Evolutionary conservation across 23 tunicate genomes (phyloP).

Genomic region (Styela clava): DNA sequence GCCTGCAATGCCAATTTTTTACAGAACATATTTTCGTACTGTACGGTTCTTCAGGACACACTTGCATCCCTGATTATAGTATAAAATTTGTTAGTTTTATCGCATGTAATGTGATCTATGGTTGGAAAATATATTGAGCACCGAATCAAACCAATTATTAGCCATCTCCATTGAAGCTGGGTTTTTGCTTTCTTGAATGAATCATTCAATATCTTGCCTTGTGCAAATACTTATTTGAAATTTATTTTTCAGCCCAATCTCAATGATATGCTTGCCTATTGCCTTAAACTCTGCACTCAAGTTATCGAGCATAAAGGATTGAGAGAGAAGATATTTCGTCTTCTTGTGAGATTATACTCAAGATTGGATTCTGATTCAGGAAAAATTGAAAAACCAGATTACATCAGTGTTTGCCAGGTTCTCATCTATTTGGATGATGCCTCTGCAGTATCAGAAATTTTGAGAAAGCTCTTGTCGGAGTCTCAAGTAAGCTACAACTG

Average conservation of each 20-base stretch:
- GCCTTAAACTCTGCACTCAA: conserved; percentile 80
- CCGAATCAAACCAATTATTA: too few relatives aligned
- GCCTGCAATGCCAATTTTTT: background rate
- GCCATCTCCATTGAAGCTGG: too few relatives aligned
- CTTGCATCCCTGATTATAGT: too few relatives aligned
- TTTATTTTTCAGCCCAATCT: conserved; percentile 77
- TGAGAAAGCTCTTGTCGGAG: conserved; percentile 52
- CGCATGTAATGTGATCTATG: too few relatives aligned
- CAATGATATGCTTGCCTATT: conserved; percentile 82
- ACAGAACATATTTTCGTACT: background rate
- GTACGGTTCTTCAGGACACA: too few relatives aligned
- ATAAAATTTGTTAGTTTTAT: too few relatives aligned
- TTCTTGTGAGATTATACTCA: conserved; percentile 80
- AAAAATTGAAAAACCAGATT: conserved; percentile 65
- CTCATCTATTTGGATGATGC: conserved; percentile 91
- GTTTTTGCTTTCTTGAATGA: too few relatives aligned
- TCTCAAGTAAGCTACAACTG: conserved; percentile 57
- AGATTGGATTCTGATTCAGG: conserved; percentile 35
- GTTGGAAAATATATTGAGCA: too few relatives aligned
- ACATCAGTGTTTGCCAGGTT: conserved; percentile 95
- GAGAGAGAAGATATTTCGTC: conserved; percentile 77
- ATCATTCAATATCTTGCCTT: too few relatives aligned
- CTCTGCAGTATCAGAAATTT: conserved; percentile 69
- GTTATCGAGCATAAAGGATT: conserved; percentile 79
- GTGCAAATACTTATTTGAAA: too few relatives aligned